Evolutionary conservation across 2,113 vertebrate species (phyloP), one percentile per base, ranked within the genome.

Genomic region (Ageneiosus marmoratus): DNA sequence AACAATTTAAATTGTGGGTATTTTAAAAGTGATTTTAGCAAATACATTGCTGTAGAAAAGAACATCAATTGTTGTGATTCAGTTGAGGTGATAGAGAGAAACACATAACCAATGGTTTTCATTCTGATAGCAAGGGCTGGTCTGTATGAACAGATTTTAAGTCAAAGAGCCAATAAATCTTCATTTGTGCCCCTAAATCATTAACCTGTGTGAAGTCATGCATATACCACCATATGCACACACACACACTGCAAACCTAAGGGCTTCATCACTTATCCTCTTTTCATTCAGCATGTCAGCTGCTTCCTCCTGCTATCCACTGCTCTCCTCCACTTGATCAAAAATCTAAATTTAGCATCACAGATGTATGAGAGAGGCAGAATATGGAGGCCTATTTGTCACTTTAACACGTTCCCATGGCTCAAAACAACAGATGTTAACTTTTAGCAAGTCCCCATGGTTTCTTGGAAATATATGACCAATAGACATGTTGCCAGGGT

Each of bases 371-470:
- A 78, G 34, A 83, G 56, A 79, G 56, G 78, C 32, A 69, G 56
- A 69, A 60, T 69, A 70, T 53, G 63, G 44, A 82, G 77, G 77
- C 86, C 77, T 83, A 85, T 87, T 86, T 87, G 88, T 85, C 83
- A 84, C 85, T 81, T 75, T 74, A 83, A 81, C 80, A 83, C 51
- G 20, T 65, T 48, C 77, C 65, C 77, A 53, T 60, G 51, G 79
- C 77, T 80, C 62, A 83, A 88, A 87, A 88, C 85, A 88, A 85
- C 88, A 88, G 86, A 88, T 89, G 88, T 85, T 88, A 83, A 81
- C 83, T 88, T 58, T 85, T 89, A 86, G 73, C 9, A 75, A 32
- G 48, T 53, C 73, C 48, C 50, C 16, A 75, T 34, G 29, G 50
- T 55, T 55, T 37, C 73, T 34, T 76, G 50, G 16, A 75, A 34